Evolutionary conservation across 2,113 vertebrate genomes (phyloP).

Genomic region (Engraulis encrasicolus): DNA sequence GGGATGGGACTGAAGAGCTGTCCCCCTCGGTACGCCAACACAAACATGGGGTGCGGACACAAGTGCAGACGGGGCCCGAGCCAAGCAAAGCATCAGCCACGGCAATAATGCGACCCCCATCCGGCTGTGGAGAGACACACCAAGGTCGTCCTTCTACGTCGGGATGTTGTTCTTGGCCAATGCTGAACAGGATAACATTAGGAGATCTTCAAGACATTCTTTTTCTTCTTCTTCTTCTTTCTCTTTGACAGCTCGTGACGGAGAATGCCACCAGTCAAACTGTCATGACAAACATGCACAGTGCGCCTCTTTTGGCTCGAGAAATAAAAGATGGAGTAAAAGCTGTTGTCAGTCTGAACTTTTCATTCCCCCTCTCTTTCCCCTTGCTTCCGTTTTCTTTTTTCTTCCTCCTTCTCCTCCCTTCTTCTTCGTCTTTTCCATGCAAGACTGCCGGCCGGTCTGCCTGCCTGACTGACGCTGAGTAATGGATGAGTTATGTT

Average conservation of each 20-base stretch:
- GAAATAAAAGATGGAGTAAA: not conserved
- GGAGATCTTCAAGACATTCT: too few relatives aligned
- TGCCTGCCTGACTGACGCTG: not conserved
- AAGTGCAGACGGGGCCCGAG: slow-evolving; percentile 37
- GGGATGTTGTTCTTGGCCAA: not conserved
- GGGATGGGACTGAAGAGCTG: slow-evolving; percentile 69
- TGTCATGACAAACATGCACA: not conserved
- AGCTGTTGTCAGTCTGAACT: not conserved
- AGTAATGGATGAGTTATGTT: slow-evolving; percentile 25
- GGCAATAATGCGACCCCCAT: slow-evolving; percentile 39
- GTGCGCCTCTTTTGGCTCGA: not conserved
- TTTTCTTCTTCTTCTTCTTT: not conserved
- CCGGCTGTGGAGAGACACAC: slow-evolving; percentile 30
- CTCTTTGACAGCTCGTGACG: not conserved
- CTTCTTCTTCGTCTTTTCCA: not conserved
- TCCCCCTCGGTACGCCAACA: slow-evolving; percentile 53
- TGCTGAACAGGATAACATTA: not conserved
- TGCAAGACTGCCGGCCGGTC: too few relatives aligned
- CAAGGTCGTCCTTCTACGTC: not conserved
- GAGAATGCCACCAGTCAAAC: slow-evolving; percentile 13
- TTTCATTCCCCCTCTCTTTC: not conserved
- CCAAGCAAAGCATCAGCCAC: slow-evolving; percentile 61
- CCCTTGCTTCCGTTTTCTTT: not conserved
- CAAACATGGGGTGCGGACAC: not conserved
- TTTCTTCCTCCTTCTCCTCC: not conserved